A percentile compares a stretch with the other conserved stretches of the same genome.
Conservation (phyloP, 2,888 invertebrate genomes). For the Stictocephala bisonia region DNA sequence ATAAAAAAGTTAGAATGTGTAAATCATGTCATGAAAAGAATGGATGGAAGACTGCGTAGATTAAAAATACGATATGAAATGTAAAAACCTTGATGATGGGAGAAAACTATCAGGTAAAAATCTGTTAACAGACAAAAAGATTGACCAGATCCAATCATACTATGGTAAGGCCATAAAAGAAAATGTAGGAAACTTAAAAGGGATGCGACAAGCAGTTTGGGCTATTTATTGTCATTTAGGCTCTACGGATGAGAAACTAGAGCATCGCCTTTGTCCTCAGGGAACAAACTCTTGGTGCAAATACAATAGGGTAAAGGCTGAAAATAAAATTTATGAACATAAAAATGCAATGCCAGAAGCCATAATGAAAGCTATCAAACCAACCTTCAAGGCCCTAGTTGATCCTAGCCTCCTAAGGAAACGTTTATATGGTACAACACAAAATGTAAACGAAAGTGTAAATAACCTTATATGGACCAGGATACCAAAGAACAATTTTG, state of each 20-base stretch:
- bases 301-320: conserved; percentile 51
- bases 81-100: neutral
- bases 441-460: conserved; percentile 10
- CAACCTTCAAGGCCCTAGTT: conserved; percentile 8
- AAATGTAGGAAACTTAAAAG: conserved; percentile 52
- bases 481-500: conserved; percentile 20
- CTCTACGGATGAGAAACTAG: conserved; percentile 56
- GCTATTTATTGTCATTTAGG: conserved; percentile 54
- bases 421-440: conserved; percentile 6
- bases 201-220: conserved; percentile 57
- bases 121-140: conserved; percentile 26
- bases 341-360: conserved; percentile 18
- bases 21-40: neutral
- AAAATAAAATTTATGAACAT: neutral
- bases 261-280: conserved; percentile 57
- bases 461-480: conserved; percentile 1
- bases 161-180: conserved; percentile 56
- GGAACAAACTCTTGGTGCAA: conserved; percentile 57
- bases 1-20: neutral
- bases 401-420: neutral
- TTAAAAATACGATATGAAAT: neutral
- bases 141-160: conserved; percentile 44
- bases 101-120: neutral
- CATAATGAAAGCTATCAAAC: conserved; percentile 25
- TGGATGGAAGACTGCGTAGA: neutral